A percentile compares a stretch with the other conserved stretches of the same genome.
These are phyloP conservation scores for Penaeus vannamei DNA, from an alignment of 1,140 invertebrate species.

Conservation along the genomic window DNA sequence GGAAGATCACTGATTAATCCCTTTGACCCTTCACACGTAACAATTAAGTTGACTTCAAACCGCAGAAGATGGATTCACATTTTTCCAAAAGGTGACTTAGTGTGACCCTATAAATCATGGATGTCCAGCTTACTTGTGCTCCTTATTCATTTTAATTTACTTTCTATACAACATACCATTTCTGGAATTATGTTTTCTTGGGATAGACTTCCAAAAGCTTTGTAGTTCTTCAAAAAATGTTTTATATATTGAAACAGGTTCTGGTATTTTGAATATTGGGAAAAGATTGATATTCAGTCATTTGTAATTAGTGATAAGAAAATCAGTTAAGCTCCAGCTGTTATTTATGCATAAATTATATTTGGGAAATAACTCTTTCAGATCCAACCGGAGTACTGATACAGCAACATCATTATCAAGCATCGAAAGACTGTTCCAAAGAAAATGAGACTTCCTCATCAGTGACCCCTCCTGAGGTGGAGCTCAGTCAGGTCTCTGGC, in stretches of 20 bases:
- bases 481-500: background rate
- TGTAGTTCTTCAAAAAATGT: no score
- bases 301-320: no score
- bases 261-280: no score
- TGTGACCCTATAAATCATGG: conserved; percentile 67
- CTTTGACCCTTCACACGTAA: conserved; percentile 96
- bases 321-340: no score
- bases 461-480: conserved; percentile 23
- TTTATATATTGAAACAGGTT: no score
- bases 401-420: conserved; percentile 94
- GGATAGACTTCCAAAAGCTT: no score
- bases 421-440: conserved; percentile 17
- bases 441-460: conserved; percentile 40
- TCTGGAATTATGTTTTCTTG: no score
- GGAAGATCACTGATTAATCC: conserved; percentile 83
- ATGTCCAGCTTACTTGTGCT: background rate
- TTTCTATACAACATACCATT: no score
- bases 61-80: conserved; percentile 98
- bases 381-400: conserved; percentile 90
- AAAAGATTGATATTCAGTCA: no score
- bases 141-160: no score
- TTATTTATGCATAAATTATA: no score
- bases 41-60: conserved; percentile 97
- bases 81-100: conserved; percentile 88
- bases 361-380: conserved; percentile 68